Conservation (phyloP, 1,140 invertebrate species). For the Euura lappo region DNA sequence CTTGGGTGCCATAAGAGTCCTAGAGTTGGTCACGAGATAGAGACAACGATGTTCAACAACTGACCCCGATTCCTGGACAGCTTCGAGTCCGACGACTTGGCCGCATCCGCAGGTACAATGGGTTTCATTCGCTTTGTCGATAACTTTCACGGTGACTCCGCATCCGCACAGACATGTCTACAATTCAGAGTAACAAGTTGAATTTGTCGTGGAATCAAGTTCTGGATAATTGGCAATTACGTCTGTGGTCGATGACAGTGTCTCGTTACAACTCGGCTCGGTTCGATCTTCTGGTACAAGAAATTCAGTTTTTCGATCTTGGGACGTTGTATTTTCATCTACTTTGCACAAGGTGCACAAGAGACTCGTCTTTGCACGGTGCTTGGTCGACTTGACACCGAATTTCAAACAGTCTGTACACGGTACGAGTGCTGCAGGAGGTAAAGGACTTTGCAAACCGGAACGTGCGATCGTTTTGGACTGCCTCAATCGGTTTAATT, state of each 20-base stretch:
- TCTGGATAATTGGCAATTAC: neutral
- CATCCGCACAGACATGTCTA: neutral
- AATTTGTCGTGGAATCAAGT: neutral
- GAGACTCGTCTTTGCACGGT: neutral
- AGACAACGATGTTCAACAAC: neutral
- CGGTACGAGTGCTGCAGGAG: neutral
- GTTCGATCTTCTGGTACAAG: too few relatives aligned
- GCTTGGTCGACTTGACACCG: neutral
- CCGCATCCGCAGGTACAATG: constrained; percentile 21
- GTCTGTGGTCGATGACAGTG: neutral
- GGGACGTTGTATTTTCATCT: neutral
- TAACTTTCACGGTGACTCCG: neutral
- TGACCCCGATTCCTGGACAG: neutral
- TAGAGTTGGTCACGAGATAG: neutral
- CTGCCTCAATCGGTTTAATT: neutral
- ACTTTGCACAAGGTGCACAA: neutral
- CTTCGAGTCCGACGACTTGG: neutral
- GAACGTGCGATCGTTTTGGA: neutral
- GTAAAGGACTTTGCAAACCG: neutral
- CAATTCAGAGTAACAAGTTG: neutral
- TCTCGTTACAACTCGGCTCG: neutral
- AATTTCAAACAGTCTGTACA: neutral
- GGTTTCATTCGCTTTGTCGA: neutral
- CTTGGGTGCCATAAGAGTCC: neutral
- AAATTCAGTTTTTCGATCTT: too few relatives aligned